phyloP scores from a whole-genome alignment of 2,888 invertebrate species.

The Latrodectus hesperus region DNA sequence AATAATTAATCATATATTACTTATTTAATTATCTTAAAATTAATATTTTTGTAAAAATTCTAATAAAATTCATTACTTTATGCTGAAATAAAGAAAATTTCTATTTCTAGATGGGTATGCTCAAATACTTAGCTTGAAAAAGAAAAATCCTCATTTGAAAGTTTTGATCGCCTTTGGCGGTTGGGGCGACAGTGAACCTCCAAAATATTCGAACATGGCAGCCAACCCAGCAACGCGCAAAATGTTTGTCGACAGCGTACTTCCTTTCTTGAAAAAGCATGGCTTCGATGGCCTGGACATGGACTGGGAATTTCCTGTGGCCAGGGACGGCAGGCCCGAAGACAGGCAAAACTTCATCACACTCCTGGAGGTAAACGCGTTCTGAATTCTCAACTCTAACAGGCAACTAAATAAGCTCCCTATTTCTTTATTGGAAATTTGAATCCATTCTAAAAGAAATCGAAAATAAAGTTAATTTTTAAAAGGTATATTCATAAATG shows the following conservation, averaged over 20 bases:
- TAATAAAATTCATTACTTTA: too few species aligned
- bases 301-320: conserved; percentile 87
- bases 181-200: conserved; percentile 79
- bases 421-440: too few species aligned
- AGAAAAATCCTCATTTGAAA: conserved; percentile 77
- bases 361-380: conserved; percentile 81
- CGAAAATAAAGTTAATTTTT: too few species aligned
- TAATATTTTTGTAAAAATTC: too few species aligned
- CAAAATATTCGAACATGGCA: conserved; percentile 77
- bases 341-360: conserved; percentile 86
- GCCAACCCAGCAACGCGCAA: conserved; percentile 73
- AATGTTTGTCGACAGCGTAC: conserved; percentile 79
- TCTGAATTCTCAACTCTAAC: too few species aligned
- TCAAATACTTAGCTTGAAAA: conserved; percentile 73
- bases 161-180: conserved; percentile 82
- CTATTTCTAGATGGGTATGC: conserved; percentile 72
- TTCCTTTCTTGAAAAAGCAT: conserved; percentile 81
- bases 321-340: conserved; percentile 82
- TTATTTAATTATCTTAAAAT: too few species aligned
- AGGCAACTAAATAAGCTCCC: too few species aligned
- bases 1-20: too few species aligned
- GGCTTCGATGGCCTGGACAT: conserved; percentile 87
- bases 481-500: too few species aligned
- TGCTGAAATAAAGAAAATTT: not conserved
- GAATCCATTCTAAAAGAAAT: too few species aligned